Evolutionary conservation across 2,888 invertebrate genomes (phyloP), one percentile per base, ranked within the genome.

Genomic region (Drosophila lutescens): DNA sequence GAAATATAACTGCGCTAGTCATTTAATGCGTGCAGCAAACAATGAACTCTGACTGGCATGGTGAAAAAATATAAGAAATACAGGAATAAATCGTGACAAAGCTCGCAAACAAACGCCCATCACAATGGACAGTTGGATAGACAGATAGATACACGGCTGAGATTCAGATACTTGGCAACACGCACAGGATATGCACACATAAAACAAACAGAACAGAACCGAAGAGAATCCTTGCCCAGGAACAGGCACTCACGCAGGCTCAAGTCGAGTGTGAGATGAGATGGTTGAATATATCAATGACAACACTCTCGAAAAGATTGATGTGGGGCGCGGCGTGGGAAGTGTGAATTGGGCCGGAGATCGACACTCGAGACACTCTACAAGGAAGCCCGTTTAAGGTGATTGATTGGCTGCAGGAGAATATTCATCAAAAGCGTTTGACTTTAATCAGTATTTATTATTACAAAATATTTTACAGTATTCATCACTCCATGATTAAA

Each of bases 71-170:
- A 26, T 0, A 26, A 26, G 26, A 26, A 73, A 72, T 71, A 78
- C 61, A 74, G 68, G 83, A 77, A 76, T 79, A 77, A 89, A 80
- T 79, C 79, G 86, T 80, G 86, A 86, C 89, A 79, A 82, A 78
- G 72, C 74, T 74, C 74, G 78, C 74, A 78, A 74, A 73, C 74
- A 74, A 80, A 76, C 69, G 69, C 79, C 70, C 75, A 80, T 87
- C 88, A 86, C 82, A 83, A 83, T 83, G 84, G 83, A 80, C 88
- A 83, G 56, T 72, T 66, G 61, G 84, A 80, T 69, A 69, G 78
- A 74, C 83, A 74, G 88, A 76, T 75, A 56, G 61, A 70, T 49
- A 71, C 47, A 71, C 50, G 49, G 70, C 60, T 17, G 38, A 63
- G 55, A 49, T 41, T 53, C 68, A 73, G 67, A 75, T 61, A 63